A percentile compares a stretch with the other conserved stretches of the same genome.
Conservation (phyloP, 2,113 vertebrate species). For the Zosterops borbonicus region DNA sequence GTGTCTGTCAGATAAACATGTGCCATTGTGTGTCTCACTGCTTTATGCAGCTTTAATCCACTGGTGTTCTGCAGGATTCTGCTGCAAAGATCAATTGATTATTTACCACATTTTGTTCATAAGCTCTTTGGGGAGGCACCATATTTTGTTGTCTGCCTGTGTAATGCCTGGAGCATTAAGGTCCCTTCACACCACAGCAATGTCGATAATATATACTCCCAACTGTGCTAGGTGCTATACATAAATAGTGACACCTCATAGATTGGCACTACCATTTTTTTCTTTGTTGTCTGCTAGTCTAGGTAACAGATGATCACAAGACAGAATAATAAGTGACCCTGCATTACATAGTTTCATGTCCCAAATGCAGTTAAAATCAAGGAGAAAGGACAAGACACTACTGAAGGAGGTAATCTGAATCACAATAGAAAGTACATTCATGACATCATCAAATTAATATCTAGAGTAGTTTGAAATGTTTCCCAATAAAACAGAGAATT, state of each 20-base stretch:
- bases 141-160: slow-evolving; percentile 33
- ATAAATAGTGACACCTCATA: slow-evolving; percentile 7
- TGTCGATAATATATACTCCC: slow-evolving; percentile 26
- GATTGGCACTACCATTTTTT: background rate
- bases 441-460: background rate
- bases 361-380: background rate
- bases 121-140: slow-evolving; percentile 10
- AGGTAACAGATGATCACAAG: slow-evolving; percentile 39
- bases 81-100: background rate
- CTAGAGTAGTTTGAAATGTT: background rate
- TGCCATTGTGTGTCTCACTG: background rate
- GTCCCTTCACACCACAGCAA: slow-evolving; percentile 46
- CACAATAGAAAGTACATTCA: background rate
- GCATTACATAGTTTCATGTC: background rate
- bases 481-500: background rate
- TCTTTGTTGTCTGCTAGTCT: slow-evolving; percentile 13
- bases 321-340: background rate
- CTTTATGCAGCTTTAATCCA: background rate
- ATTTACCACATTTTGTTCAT: background rate
- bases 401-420: background rate
- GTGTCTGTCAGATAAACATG: background rate
- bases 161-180: slow-evolving; percentile 36
- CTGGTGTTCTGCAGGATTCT: background rate
- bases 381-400: background rate
- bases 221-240: slow-evolving; percentile 39